Base-by-base conservation (phyloP, 2,888 invertebrate genomes). In the Lacanobia wlatinum region DNA sequence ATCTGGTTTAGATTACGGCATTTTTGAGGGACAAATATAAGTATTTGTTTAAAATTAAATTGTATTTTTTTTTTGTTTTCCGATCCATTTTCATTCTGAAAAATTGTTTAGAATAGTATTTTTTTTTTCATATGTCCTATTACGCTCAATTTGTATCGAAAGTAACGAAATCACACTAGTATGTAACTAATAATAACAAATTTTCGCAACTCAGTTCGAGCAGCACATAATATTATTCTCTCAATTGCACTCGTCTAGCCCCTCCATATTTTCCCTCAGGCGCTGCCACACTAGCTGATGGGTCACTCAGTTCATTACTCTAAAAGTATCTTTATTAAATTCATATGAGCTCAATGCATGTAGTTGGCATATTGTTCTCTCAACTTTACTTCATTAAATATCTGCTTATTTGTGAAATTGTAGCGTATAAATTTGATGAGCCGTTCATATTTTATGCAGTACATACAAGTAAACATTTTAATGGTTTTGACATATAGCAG, bases 381-480 rank as follows among this genome's bases (percentile, higher is more conserved):
- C 23, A 77, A 77, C 48, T 73, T 78, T 73, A 58, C 48, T 63
- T 52, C 74, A 62, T 73, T 79, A 73, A 73, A 73, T 63, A 66
- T 59, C 14, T 52, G 50, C 43, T 73, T 38, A 62, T 67, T 67
- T 53, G 43, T 50, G 53, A 73, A 73, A 79, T 73, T 79, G 53
- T 53, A 23, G 62, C 21, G 4, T 21, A 50, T 67, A 63, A 59
- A 67, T 67, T 73, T 63, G 66, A 73, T 73, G 66, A 73, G 38
- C 23, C 21, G 18, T 73, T 66, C 43, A 67, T 63, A 52, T 55
- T 79, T 53, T 46, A 58, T 63, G 23, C 1, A 34, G 34, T 12
- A 46, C 58, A 46, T 59, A 5, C 14, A 59, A 46, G 48, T 62
- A 71, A 63, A 60, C 55, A 55, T 63, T 78, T 59, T 43, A 76